These are phyloP conservation scores for Patella depressa DNA, from an alignment of 2,888 invertebrate species.

Conservation along the genomic window DNA sequence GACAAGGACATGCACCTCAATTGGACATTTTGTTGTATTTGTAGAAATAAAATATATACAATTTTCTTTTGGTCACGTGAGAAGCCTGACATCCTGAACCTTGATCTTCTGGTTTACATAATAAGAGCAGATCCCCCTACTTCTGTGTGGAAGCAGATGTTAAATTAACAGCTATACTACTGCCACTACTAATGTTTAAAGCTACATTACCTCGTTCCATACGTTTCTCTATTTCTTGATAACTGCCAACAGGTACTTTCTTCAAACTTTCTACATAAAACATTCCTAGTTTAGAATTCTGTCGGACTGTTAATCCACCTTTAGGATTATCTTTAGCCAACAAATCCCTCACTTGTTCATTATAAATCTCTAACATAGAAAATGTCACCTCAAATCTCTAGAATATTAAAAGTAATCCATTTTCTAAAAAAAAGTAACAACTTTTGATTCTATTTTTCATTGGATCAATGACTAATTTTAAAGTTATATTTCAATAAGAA, in stretches of 20 bases:
- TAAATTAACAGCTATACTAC: no score
- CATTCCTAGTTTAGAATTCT: constrained; percentile 70
- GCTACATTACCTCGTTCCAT: constrained; percentile 69
- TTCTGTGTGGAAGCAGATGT: no score
- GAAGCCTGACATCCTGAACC: no score
- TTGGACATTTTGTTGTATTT: no score
- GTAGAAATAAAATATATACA: no score
- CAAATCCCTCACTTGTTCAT: constrained; percentile 71
- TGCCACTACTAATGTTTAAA: no score
- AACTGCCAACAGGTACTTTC: constrained; percentile 71
- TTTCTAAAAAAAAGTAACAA: no score
- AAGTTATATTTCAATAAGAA: neutral
- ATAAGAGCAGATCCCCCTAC: no score
- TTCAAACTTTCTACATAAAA: constrained; percentile 71
- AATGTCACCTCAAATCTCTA: constrained; percentile 71
- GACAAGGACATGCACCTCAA: no score
- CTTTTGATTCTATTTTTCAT: no score
- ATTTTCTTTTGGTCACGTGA: no score
- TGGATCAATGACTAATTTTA: neutral
- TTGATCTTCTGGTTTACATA: no score
- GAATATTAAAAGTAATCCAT: constrained; percentile 15
- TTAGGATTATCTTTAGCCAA: constrained; percentile 70
- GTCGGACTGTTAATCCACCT: constrained; percentile 69
- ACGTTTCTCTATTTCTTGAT: constrained; percentile 69
- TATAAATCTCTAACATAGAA: constrained; percentile 72